Percentiles rank a stretch among this genome's conserved stretches.
Evolutionary conservation across 2,888 invertebrate species (phyloP).

Genomic region (Bhutanitis thaidina): DNA sequence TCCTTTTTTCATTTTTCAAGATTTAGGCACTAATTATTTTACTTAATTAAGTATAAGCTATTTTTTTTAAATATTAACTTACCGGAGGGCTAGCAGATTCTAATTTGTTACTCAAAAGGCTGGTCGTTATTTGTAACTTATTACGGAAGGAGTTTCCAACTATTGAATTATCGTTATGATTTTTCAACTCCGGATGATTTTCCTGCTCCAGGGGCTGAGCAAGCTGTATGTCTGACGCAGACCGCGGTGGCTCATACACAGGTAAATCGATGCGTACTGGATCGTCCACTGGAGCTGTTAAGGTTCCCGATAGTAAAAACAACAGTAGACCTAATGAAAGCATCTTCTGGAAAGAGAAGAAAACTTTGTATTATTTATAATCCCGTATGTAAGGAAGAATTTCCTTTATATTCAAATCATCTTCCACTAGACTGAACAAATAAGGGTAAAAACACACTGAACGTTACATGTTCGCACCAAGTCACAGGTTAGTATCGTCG

Average conservation of each 20-base stretch:
- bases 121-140: slow-evolving; percentile 39
- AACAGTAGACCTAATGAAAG: slow-evolving; percentile 24
- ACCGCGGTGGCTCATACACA: slow-evolving; percentile 53
- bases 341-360: slow-evolving; percentile 43
- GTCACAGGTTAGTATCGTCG: too few species aligned
- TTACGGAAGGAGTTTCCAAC: slow-evolving; percentile 39
- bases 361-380: too few species aligned
- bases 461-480: too few species aligned
- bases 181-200: slow-evolving; percentile 45
- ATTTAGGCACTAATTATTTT: too few species aligned
- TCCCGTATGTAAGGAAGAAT: too few species aligned
- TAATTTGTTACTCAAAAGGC: slow-evolving; percentile 32
- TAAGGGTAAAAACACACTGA: too few species aligned
- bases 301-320: slow-evolving; percentile 32
- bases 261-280: slow-evolving; percentile 63
- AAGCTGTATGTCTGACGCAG: slow-evolving; percentile 29
- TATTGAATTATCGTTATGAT: slow-evolving; percentile 29
- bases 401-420: too few species aligned
- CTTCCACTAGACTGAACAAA: too few species aligned
- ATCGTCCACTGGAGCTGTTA: slow-evolving; percentile 53
- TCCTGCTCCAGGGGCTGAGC: slow-evolving; percentile 41
- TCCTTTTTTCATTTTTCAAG: too few species aligned
- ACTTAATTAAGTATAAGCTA: too few species aligned
- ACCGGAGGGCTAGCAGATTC: slow-evolving; percentile 16
- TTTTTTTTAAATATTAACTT: too few species aligned